Conservation (phyloP, 2,797 vertebrate species). For the Gambusia yucatana region DNA sequence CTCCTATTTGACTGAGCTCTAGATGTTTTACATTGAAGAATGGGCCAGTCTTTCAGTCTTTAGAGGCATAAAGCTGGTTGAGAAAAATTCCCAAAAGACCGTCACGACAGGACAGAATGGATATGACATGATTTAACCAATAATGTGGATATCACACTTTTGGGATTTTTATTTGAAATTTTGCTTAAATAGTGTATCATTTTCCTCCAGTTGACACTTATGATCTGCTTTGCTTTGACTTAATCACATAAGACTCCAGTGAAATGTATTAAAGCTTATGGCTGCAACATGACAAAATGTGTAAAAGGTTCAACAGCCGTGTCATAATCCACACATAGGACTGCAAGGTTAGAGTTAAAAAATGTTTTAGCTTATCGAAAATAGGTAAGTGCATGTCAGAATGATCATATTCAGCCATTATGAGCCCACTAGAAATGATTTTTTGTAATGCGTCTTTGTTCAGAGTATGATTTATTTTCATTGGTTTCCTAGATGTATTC, state of each 20-base stretch:
- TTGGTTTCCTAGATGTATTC: no score
- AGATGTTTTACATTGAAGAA: neutral
- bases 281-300: conserved; percentile 1
- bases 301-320: neutral
- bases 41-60: neutral
- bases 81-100: neutral
- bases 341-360: neutral
- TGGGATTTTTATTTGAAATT: neutral
- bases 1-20: neutral
- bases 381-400: neutral
- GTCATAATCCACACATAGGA: neutral
- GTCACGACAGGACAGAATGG: neutral
- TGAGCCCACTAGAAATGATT: neutral
- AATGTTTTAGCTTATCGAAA: neutral
- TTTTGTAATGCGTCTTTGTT: neutral
- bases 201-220: neutral
- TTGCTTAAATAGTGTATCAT: neutral
- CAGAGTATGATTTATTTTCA: no score
- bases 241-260: neutral
- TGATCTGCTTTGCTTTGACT: neutral
- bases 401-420: neutral
- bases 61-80: neutral
- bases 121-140: neutral
- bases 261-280: neutral
- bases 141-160: neutral